These are phyloP conservation scores for Eubasilissa regina DNA, from an alignment of 1,140 invertebrate genomes.

Conservation along the genomic window DNA sequence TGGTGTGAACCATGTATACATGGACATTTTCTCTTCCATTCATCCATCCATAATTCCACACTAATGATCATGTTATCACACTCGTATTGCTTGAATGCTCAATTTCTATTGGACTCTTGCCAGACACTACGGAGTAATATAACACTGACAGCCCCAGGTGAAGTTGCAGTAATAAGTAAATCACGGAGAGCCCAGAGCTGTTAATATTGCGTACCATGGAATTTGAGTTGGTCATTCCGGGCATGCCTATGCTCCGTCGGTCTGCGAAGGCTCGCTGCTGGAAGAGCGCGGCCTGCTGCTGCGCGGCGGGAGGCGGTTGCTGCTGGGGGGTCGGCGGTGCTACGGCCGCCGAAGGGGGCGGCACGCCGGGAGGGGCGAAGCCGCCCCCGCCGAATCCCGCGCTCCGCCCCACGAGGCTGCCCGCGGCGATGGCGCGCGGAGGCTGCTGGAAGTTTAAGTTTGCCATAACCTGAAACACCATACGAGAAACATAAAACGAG, in stretches of 20 bases:
- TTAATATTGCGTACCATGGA: slow-evolving; percentile 67
- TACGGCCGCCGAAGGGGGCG: slow-evolving; percentile 65
- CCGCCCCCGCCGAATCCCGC: slow-evolving; percentile 72
- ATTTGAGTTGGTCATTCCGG: slow-evolving; percentile 76
- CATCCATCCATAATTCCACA: too few species aligned
- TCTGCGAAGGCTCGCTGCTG: slow-evolving; percentile 84
- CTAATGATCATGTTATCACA: too few species aligned
- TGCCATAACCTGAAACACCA: slow-evolving; percentile 78
- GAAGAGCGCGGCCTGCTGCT: slow-evolving; percentile 76
- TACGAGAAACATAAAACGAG: neutral
- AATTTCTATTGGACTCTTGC: too few species aligned
- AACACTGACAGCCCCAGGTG: too few species aligned
- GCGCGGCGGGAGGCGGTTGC: slow-evolving; percentile 70
- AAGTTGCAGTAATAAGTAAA: too few species aligned
- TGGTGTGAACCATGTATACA: too few species aligned
- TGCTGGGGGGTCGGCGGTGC: slow-evolving; percentile 69
- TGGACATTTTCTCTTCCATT: too few species aligned
- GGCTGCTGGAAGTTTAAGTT: slow-evolving; percentile 88
- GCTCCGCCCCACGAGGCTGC: slow-evolving; percentile 75
- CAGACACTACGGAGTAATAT: too few species aligned
- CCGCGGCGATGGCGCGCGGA: slow-evolving; percentile 82
- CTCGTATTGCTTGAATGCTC: too few species aligned
- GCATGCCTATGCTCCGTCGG: slow-evolving; percentile 77
- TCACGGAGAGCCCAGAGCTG: too few species aligned
- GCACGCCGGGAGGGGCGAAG: slow-evolving; percentile 70